A percentile compares a stretch with the other conserved stretches of the same genome.
These are phyloP conservation scores for Scaptodrosophila latifasciaeformis DNA, from an alignment of 2,888 invertebrate genomes.

Conservation along the genomic window DNA sequence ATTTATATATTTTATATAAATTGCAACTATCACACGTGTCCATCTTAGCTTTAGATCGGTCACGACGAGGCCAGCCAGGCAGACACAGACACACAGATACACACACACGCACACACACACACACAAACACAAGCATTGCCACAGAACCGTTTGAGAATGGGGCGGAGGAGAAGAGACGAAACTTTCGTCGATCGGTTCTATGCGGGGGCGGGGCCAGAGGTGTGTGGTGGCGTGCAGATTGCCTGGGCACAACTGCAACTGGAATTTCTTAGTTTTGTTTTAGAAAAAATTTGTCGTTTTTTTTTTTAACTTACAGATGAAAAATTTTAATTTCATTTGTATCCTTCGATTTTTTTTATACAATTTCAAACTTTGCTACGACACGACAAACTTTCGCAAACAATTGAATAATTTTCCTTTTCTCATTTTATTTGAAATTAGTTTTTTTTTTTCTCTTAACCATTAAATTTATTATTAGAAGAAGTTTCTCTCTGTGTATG, in stretches of 20 bases:
- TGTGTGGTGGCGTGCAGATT: constrained; percentile 50
- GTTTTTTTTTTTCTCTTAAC: constrained; percentile 2
- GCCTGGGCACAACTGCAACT: constrained; percentile 66
- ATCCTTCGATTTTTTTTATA: constrained; percentile 38
- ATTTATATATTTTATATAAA: constrained; percentile 60
- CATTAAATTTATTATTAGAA: no score
- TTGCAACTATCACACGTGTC: constrained; percentile 68
- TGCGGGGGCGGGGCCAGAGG: constrained; percentile 8
- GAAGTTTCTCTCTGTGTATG: no score
- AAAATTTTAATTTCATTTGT: constrained; percentile 38
- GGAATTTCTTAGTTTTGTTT: no score
- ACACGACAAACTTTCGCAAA: constrained; percentile 48
- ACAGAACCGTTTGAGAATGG: no score
- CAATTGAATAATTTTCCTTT: constrained; percentile 23
- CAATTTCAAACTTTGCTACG: constrained; percentile 55
- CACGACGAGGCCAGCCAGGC: constrained; percentile 19
- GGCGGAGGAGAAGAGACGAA: constrained; percentile 32
- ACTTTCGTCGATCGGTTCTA: constrained; percentile 36
- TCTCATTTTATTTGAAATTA: constrained; percentile 27
- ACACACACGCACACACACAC: constrained; percentile 66
- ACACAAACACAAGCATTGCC: constrained; percentile 64
- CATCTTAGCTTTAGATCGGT: constrained; percentile 33
- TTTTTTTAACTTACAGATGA: constrained; percentile 18
- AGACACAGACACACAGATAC: constrained; percentile 39
- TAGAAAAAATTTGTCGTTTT: neutral